Percentiles rank a stretch among this genome's conserved stretches.
These are phyloP conservation scores for Eulimnadia texana DNA, from an alignment of 1,140 invertebrate species.

Conservation along the genomic window DNA sequence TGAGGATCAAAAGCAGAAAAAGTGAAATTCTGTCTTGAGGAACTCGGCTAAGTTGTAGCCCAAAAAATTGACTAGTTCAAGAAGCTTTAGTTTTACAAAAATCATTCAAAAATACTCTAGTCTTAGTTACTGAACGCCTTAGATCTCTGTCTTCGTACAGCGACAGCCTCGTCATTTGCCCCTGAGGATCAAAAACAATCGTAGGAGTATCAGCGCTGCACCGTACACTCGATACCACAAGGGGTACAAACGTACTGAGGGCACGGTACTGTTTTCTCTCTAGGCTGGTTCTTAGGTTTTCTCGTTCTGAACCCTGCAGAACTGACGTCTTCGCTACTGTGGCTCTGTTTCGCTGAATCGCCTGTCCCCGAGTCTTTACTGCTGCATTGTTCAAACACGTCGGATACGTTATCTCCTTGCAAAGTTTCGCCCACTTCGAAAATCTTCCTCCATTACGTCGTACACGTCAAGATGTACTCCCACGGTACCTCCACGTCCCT, in stretches of 20 bases:
- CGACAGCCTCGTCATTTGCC: too few relatives aligned
- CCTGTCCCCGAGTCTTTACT: conserved; percentile 43
- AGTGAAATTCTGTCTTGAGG: too few relatives aligned
- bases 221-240: too few relatives aligned
- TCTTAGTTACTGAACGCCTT: too few relatives aligned
- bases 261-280: neutral
- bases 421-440: neutral
- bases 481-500: neutral
- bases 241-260: neutral
- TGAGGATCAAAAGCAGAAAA: too few relatives aligned
- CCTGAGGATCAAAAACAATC: too few relatives aligned
- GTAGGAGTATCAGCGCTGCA: too few relatives aligned
- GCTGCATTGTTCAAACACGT: conserved; percentile 25
- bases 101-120: too few relatives aligned
- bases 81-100: too few relatives aligned
- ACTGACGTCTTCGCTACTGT: conserved; percentile 38
- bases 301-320: neutral
- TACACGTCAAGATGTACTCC: neutral
- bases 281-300: neutral
- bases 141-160: too few relatives aligned
- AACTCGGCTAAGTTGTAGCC: too few relatives aligned
- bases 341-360: conserved; percentile 41
- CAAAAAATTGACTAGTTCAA: too few relatives aligned
- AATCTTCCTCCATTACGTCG: neutral
- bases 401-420: conserved; percentile 29